Base-by-base conservation (phyloP, 2,113 vertebrate genomes). In the Rhea americana region DNA sequence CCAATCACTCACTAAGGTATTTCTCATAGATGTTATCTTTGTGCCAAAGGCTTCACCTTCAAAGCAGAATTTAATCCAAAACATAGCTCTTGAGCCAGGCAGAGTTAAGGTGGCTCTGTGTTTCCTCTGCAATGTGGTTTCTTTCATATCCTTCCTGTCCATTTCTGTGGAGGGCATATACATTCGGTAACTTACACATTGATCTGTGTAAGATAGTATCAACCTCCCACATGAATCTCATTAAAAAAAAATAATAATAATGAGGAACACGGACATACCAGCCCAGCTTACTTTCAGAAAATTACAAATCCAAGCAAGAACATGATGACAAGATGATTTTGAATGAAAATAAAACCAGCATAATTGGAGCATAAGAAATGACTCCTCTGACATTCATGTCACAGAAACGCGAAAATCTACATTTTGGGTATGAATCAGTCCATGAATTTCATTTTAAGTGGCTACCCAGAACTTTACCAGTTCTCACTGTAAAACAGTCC, bases 261-360 rank as follows among this genome's bases (percentile, higher is more conserved):
- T 12, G 53, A 91, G 50, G 53, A 94, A 74, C 39, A 53, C 39
- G 65, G 87, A 68, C 47, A 56, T 14, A 84, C 58, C 11, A 91
- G 75, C 59, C 59, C 89, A 82, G 84, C 65, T 47, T 87, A 76
- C 87, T 85, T 95, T 92, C 92, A 95, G 91, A 88, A 95, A 91
- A 93, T 66, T 61, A 86, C 53, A 87, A 88, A 94, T 82, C 56
- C 72, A 79, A 47, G 58, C 82, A 94, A 85, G 78, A 90, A 87
- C 89, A 81, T 25, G 84, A 89, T 82, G 91, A 95, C 70, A 91
- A 81, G 75, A 94, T 66, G 11, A 90, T 83, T 91, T 71, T 78
- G 76, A 93, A 90, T 88, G 56, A 94, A 94, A 95, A 85, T 58
- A 87, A 77, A 77, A 91, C 25, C 70, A 84, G 8, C 56, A 47